phyloP scores from a whole-genome alignment of 2,113 vertebrate genomes.

The Spheniscus mendiculus region DNA sequence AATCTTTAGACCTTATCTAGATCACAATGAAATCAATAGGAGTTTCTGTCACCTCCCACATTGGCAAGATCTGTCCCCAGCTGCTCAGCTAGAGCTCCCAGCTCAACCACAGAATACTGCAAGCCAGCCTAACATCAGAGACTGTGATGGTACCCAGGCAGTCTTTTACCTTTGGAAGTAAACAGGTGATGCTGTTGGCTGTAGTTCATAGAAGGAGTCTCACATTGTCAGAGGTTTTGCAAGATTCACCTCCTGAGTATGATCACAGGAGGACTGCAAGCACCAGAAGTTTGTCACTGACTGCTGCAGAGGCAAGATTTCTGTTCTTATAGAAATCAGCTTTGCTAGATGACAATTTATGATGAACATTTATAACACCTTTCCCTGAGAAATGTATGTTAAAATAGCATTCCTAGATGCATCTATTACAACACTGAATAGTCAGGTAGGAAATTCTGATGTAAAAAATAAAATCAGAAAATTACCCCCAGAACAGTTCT shows the following conservation, averaged over 20 bases:
- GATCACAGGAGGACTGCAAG: neutral
- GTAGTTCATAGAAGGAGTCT: neutral
- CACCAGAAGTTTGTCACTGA: neutral
- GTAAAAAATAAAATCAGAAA: neutral
- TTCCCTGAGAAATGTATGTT: neutral
- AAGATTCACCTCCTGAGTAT: neutral
- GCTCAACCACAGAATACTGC: neutral
- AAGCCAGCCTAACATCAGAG: neutral
- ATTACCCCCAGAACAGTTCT: neutral
- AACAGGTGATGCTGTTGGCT: neutral
- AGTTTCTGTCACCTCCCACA: neutral
- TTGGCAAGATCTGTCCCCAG: neutral
- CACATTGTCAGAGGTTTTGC: neutral
- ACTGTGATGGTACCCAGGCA: neutral
- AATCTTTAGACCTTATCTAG: neutral
- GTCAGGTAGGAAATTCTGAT: neutral
- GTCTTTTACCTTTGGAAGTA: neutral
- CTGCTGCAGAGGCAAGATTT: neutral
- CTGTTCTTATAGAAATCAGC: neutral
- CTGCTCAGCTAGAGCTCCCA: neutral
- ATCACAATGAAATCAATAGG: neutral
- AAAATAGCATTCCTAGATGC: neutral
- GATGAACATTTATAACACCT: neutral
- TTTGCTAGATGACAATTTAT: neutral
- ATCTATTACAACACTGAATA: neutral